Evolutionary conservation across 53 echinoderm and acorn worm genomes (phyloP).

Genomic region (Antedon mediterranea): DNA sequence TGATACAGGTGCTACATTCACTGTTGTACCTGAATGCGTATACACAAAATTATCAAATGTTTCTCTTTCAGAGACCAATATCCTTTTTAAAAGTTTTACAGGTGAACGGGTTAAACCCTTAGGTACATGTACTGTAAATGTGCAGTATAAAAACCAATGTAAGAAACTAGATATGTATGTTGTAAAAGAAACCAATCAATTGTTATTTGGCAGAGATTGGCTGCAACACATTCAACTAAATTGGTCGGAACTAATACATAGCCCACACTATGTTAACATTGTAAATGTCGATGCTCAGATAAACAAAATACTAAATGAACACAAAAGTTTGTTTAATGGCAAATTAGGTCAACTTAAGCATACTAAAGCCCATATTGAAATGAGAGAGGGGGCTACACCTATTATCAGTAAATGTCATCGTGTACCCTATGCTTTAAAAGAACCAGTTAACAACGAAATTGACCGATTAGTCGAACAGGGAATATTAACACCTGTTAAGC

Average conservation of each 20-base stretch:
- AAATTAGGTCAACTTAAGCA: conserved; percentile 11
- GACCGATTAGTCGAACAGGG: conserved; percentile 17
- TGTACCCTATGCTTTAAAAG: conserved; percentile 2
- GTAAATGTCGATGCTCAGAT: conserved; percentile 3
- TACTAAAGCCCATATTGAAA: conserved; percentile 7
- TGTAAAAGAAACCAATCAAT: conserved; percentile 14
- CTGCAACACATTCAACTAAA: conserved; percentile 9
- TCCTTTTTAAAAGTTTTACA: conserved; percentile 6
- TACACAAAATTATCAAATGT: not conserved
- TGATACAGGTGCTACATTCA: not conserved
- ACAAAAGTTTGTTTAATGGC: conserved; percentile 6
- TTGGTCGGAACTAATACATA: conserved; percentile 16
- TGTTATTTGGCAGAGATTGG: conserved; percentile 17
- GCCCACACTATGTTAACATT: conserved; percentile 7
- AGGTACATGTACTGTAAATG: conserved; percentile 3
- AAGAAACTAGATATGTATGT: conserved; percentile 7
- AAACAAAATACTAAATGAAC: conserved; percentile 12
- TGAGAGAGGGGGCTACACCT: conserved; percentile 4
- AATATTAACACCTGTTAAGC: conserved; percentile 31
- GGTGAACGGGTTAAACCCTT: conserved; percentile 3
- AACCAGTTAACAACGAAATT: conserved; percentile 4
- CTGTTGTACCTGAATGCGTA: conserved; percentile 1
- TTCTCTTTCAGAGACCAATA: not conserved
- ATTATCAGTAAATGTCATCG: not conserved
- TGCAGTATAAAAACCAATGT: conserved; percentile 10